Conservation (phyloP, 30 jellyfish, hydroid and myxozoan genomes). For the Aurelia coerulea region DNA sequence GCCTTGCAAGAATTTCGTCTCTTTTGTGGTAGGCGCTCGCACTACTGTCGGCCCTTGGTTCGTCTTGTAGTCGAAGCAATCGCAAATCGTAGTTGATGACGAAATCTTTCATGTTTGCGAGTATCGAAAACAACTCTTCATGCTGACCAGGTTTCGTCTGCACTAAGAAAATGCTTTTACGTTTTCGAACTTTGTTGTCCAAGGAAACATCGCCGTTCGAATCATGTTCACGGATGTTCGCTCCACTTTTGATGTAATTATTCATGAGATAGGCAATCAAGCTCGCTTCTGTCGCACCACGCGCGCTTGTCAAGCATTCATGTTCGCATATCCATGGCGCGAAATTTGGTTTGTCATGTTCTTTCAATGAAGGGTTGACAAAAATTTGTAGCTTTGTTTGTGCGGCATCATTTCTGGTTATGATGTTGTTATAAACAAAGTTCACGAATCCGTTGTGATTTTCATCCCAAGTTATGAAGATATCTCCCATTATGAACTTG, state of each 20-base stretch:
- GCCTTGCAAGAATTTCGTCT: neutral
- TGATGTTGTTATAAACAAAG: constrained; percentile 5
- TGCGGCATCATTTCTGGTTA: neutral
- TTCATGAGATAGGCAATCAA: constrained; percentile 43
- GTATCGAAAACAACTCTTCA: constrained; percentile 28
- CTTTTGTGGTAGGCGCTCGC: neutral
- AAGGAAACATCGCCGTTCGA: neutral
- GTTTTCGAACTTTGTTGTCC: neutral
- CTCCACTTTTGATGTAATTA: neutral
- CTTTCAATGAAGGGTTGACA: constrained; percentile 6
- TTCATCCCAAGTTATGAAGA: constrained; percentile 45
- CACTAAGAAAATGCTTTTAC: constrained; percentile 7
- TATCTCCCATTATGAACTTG: constrained; percentile 24
- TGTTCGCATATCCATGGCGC: constrained; percentile 50
- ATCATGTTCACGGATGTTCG: neutral
- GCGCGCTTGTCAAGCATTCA: constrained; percentile 33
- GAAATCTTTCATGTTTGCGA: constrained; percentile 14
- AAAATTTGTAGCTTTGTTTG: constrained; percentile 19
- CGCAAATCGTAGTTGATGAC: neutral
- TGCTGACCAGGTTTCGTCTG: constrained; percentile 65
- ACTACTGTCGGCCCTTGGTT: neutral
- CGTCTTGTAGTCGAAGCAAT: neutral
- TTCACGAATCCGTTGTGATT: constrained; percentile 20
- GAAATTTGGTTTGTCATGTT: constrained; percentile 24
- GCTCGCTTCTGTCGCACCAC: constrained; percentile 48